Conservation (phyloP, 2,113 vertebrate genomes). For the Protomyctophum bolini region DNA sequence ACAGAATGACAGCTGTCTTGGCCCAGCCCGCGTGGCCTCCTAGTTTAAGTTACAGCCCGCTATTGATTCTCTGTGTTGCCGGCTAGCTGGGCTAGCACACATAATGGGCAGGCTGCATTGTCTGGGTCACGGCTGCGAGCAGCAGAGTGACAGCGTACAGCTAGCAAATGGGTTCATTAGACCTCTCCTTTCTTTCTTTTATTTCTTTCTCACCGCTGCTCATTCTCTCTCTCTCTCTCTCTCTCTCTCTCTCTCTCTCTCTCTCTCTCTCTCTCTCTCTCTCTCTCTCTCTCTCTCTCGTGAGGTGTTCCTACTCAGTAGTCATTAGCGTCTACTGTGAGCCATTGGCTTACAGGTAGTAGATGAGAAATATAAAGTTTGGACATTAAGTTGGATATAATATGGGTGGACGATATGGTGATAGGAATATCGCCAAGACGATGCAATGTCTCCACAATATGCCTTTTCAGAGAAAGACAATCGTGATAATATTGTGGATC, state of each 20-base stretch:
- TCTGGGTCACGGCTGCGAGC: slow-evolving; percentile 60
- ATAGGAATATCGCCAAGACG: slow-evolving; percentile 31
- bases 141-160: slow-evolving; percentile 66
- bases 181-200: slow-evolving; percentile 17
- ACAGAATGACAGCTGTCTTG: slow-evolving; percentile 58
- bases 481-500: too few species aligned
- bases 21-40: slow-evolving; percentile 29
- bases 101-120: slow-evolving; percentile 58
- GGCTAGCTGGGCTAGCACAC: slow-evolving; percentile 54
- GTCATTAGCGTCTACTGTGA: slow-evolving; percentile 64
- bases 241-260: slow-evolving; percentile 3
- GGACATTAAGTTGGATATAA: too few species aligned
- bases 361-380: slow-evolving; percentile 44
- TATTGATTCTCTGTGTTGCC: slow-evolving; percentile 53
- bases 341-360: slow-evolving; percentile 62
- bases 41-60: slow-evolving; percentile 64
- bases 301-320: slow-evolving; percentile 44
- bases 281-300: slow-evolving; percentile 10
- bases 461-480: slow-evolving; percentile 3
- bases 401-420: too few species aligned
- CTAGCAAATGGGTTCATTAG: slow-evolving; percentile 64
- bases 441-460: slow-evolving; percentile 42
- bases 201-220: slow-evolving; percentile 4
- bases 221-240: slow-evolving; percentile 7
- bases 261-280: slow-evolving; percentile 1